Evolutionary conservation across 2,888 invertebrate genomes (phyloP).

Genomic region (Xiphydria camelus): DNA sequence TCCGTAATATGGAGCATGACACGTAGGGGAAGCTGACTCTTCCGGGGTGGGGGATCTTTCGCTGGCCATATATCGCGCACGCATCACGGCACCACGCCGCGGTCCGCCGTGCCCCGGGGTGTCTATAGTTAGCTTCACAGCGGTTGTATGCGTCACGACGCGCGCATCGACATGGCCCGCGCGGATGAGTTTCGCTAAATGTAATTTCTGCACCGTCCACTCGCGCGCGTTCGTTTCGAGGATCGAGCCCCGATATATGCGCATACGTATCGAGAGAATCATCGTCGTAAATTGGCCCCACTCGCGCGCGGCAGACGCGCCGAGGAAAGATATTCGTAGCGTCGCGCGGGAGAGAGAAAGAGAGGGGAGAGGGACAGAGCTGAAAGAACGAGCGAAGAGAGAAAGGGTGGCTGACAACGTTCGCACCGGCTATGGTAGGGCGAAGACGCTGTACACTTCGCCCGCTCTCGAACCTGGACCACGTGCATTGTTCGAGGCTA

Average conservation of each 20-base stretch:
- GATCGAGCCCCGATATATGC: constrained; percentile 13
- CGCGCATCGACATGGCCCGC: constrained; percentile 13
- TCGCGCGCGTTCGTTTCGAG: no score
- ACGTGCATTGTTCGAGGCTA: constrained; percentile 55
- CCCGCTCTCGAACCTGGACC: constrained; percentile 52
- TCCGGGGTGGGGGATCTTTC: no score
- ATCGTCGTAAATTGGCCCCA: constrained; percentile 7
- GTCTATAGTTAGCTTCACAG: constrained; percentile 40
- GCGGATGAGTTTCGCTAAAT: no score
- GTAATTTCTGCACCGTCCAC: no score
- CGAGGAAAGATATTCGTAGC: background rate
- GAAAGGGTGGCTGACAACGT: no score
- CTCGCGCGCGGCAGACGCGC: constrained; percentile 16
- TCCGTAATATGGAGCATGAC: no score
- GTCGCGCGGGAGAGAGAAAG: constrained; percentile 21
- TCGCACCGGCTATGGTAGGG: no score
- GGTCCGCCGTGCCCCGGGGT: constrained; percentile 27
- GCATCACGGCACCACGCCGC: no score
- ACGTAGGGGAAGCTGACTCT: no score
- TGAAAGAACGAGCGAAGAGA: no score
- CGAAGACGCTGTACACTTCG: no score
- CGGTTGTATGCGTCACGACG: constrained; percentile 30
- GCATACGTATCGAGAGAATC: constrained; percentile 4
- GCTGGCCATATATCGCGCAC: no score
- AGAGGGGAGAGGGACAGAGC: constrained; percentile 13